Conservation (phyloP, 2,888 invertebrate species). For the Steinernema hermaphroditum region DNA sequence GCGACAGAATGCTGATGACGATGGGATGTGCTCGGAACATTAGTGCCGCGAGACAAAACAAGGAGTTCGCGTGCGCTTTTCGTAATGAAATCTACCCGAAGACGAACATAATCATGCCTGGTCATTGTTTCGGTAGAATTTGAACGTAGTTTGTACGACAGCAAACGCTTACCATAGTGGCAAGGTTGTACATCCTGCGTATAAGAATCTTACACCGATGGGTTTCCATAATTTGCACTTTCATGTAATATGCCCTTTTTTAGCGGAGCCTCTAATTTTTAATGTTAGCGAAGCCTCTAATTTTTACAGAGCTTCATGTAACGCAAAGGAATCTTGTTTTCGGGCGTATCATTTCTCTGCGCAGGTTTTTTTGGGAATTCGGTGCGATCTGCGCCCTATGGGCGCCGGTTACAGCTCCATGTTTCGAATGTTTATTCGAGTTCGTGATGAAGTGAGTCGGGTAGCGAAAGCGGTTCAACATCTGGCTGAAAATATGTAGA, state of each 20-base stretch:
- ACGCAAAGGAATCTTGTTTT: conserved; percentile 28
- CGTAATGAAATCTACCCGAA: neutral
- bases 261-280: neutral
- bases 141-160: too few species aligned
- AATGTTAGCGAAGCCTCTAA: conserved; percentile 18
- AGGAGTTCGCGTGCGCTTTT: neutral
- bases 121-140: too few species aligned
- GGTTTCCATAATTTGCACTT: too few species aligned
- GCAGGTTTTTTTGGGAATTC: conserved; percentile 3
- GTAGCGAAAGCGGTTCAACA: conserved; percentile 18
- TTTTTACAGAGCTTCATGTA: conserved; percentile 21
- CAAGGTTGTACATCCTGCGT: too few species aligned
- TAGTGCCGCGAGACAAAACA: neutral
- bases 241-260: neutral
- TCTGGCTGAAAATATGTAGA: neutral
- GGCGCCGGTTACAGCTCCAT: conserved; percentile 16
- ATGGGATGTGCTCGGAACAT: too few species aligned
- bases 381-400: conserved; percentile 16
- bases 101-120: too few species aligned
- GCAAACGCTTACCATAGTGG: too few species aligned
- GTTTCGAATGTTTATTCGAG: neutral
- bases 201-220: too few species aligned
- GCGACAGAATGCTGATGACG: neutral
- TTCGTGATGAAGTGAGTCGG: conserved; percentile 29
- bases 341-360: conserved; percentile 1